Conservation (phyloP, 2,113 vertebrate genomes). For the Bubalus kerabau region DNA sequence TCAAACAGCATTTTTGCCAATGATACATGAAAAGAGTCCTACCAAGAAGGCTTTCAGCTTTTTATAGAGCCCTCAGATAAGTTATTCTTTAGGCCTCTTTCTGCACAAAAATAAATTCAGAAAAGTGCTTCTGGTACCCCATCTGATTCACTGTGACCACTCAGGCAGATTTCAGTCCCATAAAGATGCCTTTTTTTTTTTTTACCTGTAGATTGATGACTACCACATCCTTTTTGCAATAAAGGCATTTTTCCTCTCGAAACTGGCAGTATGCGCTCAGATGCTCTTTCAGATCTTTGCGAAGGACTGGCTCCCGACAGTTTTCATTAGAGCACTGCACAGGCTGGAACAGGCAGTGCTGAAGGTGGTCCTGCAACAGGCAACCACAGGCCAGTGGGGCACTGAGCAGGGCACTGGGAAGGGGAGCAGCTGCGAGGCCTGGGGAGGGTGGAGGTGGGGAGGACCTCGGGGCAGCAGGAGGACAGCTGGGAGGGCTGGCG, state of each 20-base stretch:
- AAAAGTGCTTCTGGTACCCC: neutral
- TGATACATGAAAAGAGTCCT: neutral
- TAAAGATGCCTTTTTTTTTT: neutral
- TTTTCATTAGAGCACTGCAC: conserved; percentile 80
- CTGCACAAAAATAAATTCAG: neutral
- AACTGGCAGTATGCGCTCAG: conserved; percentile 77
- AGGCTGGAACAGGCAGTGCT: conserved; percentile 82
- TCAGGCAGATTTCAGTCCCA: neutral
- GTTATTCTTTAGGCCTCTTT: neutral
- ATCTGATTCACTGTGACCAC: neutral
- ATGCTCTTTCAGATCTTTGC: conserved; percentile 83
- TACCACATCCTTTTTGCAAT: conserved; percentile 79
- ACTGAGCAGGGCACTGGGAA: neutral
- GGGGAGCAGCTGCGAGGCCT: neutral
- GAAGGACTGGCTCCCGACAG: conserved; percentile 80
- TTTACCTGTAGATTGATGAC: conserved; percentile 81
- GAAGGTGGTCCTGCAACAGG: conserved; percentile 85
- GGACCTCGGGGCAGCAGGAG: neutral
- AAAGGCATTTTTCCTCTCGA: conserved; percentile 82
- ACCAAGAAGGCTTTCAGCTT: neutral
- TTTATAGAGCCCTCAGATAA: neutral
- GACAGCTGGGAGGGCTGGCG: no score
- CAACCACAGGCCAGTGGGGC: neutral
- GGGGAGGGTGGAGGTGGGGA: accelerated
- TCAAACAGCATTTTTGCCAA: neutral